Evolutionary conservation across 1,140 invertebrate species (phyloP).

Genomic region (Anadara kagoshimensis): DNA sequence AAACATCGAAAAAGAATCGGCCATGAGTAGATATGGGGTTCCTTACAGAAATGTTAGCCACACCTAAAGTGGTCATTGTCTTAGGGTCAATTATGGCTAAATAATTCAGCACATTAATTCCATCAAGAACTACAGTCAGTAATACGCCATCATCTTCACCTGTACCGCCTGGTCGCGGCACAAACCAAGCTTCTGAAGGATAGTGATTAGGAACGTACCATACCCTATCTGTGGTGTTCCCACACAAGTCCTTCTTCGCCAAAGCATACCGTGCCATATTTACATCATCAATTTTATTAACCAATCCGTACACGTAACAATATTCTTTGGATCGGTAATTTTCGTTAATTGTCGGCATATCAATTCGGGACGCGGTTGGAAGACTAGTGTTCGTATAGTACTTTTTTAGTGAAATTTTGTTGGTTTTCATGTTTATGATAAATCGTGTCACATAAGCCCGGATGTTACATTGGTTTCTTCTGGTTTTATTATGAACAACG

Average conservation of each 20-base stretch:
- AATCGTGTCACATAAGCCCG: constrained; percentile 51
- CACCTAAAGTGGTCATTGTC: background rate
- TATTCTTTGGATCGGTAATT: constrained; percentile 50
- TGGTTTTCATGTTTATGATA: constrained; percentile 44
- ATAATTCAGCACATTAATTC: background rate
- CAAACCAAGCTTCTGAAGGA: constrained; percentile 34
- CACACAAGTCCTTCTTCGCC: constrained; percentile 44
- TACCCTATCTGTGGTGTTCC: constrained; percentile 2
- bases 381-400: constrained; percentile 25
- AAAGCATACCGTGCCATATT: constrained; percentile 23
- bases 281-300: constrained; percentile 41
- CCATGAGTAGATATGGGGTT: constrained; percentile 1
- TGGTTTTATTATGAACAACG: constrained; percentile 39
- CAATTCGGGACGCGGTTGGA: constrained; percentile 47
- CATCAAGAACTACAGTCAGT: constrained; percentile 26
- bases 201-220: constrained; percentile 35
- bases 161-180: constrained; percentile 15
- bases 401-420: constrained; percentile 10
- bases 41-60: background rate
- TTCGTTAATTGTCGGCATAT: constrained; percentile 68
- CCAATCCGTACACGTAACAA: constrained; percentile 64
- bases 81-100: constrained; percentile 1
- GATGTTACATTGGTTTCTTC: constrained; percentile 46
- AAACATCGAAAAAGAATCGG: constrained; percentile 1
- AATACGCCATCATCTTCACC: constrained; percentile 42